A percentile compares a stretch with the other conserved stretches of the same genome.
Evolutionary conservation across 2,888 invertebrate genomes (phyloP).

Genomic region (Torymus aiolomorphi): DNA sequence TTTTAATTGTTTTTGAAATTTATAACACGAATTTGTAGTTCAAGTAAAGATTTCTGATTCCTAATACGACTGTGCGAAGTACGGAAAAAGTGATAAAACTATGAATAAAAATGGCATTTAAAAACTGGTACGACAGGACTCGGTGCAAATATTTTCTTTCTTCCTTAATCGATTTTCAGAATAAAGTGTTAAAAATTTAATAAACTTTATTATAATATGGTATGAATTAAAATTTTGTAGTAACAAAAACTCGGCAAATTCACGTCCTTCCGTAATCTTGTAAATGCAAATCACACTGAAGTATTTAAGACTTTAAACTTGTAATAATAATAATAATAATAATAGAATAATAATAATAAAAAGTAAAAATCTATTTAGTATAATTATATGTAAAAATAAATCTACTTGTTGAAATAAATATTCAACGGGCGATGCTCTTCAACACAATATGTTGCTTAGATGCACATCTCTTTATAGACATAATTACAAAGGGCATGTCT

Average conservation of each 20-base stretch:
- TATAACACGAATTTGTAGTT: too few relatives aligned
- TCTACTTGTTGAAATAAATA: constrained; percentile 16
- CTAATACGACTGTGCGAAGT: too few relatives aligned
- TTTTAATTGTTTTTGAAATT: too few relatives aligned
- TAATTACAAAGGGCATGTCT: constrained; percentile 18
- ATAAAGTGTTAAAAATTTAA: constrained; percentile 4
- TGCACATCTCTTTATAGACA: constrained; percentile 24
- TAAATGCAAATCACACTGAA: constrained; percentile 10
- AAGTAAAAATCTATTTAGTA: constrained; percentile 7
- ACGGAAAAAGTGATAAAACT: not conserved
- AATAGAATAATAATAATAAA: constrained; percentile 16
- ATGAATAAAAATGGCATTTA: not conserved
- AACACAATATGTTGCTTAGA: constrained; percentile 24
- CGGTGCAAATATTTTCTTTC: too few relatives aligned
- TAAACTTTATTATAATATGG: constrained; percentile 5
- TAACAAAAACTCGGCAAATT: constrained; percentile 33
- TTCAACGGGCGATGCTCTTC: not conserved
- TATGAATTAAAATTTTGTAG: constrained; percentile 19
- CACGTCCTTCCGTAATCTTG: constrained; percentile 1
- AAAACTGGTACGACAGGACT: too few relatives aligned
- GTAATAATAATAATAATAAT: constrained; percentile 26
- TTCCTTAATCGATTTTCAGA: too few relatives aligned
- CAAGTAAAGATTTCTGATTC: too few relatives aligned
- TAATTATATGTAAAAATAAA: constrained; percentile 21
- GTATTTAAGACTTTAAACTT: constrained; percentile 19